Base-by-base conservation (phyloP, 2,888 invertebrate genomes). In the Synergus gifuensis region DNA sequence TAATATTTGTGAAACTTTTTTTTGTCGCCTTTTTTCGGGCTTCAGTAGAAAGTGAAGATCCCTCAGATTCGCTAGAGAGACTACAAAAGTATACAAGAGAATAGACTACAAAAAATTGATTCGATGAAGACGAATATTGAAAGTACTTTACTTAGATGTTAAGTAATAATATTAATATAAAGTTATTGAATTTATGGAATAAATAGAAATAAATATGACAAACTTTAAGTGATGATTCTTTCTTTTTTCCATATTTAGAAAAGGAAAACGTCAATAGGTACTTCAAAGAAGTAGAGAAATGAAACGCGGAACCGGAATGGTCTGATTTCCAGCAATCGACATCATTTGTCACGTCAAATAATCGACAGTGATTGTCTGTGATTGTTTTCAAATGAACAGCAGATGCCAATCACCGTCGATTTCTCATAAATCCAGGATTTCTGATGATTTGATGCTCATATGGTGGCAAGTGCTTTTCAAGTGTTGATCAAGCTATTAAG, bases 361-460 rank as follows among this genome's bases (percentile, higher is more conserved):
- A 42, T 42, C 36, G 66, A n/a, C 36, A 66, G 36, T 11, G 36
- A 73, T 54, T 28, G 28, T n/a, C 36, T 11, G 36, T 28, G 36
- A 73, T 73, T 73, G 54, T 54, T 73, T 69, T 49, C 11, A 60
- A 76, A 79, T 78, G 58, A 54, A 76, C 78, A 62, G 79, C 81
- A 83, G 79, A 73, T 83, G 83, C 77, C 78, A 79, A 81, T 78
- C 77, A 77, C 79, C 60, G 22, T 54, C 9, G 54, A 54, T 73
- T 73, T 73, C 54, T 49, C 49, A n/a, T 73, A 9, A 54, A 49
- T 73, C n/a, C n/a, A 54, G 76, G 11, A 76, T 81, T 81, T 78
- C 28, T 80, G 77, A 80, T 78, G 77, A 81, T 81, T 81, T 81
- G 76, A 79, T 79, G 54, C 46, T 81, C 76, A 69, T 78, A 79